Evolutionary conservation across 2,888 invertebrate genomes (phyloP), one percentile per base, ranked within the genome.

Genomic region (Andrena haemorrhoa): DNA sequence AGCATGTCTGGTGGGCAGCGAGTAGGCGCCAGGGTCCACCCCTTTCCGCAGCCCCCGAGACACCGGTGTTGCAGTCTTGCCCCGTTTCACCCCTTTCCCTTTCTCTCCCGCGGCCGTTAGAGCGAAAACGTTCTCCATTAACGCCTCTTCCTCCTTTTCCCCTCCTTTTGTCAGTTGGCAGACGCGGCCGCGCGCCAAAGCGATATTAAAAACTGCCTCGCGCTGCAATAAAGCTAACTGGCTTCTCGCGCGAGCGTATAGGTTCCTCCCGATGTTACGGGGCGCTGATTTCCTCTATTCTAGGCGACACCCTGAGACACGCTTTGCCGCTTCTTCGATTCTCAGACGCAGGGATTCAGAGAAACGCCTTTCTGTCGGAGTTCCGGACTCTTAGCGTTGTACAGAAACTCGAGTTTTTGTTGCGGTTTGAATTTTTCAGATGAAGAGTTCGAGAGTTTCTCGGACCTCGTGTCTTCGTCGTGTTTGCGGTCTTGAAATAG

Each of bases 81-180:
- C 87, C 85, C 79, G 65, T 79, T 83, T 81, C 82, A 82, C 84
- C 81, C 83, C 80, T 79, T 75, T 78, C 83, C 83, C 86, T 89
- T 89, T 90, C 90, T 89, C 56, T 20, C 16, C 88, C 88, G 86
- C 86, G 91, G 89, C 92, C 92, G 92, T 92, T 91, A 92, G 92
- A 92, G 91, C 90, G 91, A 90, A 92, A 93, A 92, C 90, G 92
- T 90, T 92, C 92, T 92, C 90, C 92, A 92, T 93, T 92, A 92
- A 90, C 93, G 91, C 92, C 91, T 91, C 85, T 84, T 85, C 87
- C 72, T 79, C 84, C 82, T 88, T 89, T 91, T 87, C 87, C 33
- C 58, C 89, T 91, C 88, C 89, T 91, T 92, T 91, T 90, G 92
- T 92, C 91, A 92, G 92, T 88, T 91, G 91, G 92, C 90, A 92